Evolutionary conservation across 2,113 vertebrate genomes (phyloP).

Genomic region (Platycercus adscitus): DNA sequence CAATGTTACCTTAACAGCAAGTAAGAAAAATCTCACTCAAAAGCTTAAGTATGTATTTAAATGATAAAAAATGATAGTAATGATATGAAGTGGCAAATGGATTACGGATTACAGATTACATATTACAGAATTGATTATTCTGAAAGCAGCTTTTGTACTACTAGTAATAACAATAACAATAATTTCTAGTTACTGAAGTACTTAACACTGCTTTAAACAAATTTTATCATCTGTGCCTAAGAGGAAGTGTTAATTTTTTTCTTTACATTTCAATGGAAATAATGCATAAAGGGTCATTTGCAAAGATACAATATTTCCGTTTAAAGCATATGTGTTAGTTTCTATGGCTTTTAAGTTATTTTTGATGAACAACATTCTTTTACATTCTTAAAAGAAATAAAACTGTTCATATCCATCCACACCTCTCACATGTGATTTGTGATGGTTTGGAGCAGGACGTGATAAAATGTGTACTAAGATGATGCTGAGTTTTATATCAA

Average conservation of each 20-base stretch:
- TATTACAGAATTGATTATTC: background rate
- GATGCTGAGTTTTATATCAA: background rate
- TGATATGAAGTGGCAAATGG: background rate
- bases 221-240: background rate
- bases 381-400: background rate
- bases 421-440: fast-evolving
- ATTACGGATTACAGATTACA: background rate
- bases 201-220: background rate
- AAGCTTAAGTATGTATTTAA: background rate
- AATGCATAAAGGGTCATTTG: background rate
- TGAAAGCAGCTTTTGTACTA: background rate
- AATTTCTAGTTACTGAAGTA: background rate
- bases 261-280: background rate
- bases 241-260: background rate
- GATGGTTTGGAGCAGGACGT: background rate
- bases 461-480: background rate
- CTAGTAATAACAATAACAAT: background rate
- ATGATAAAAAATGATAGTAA: background rate
- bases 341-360: background rate
- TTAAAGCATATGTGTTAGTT: background rate
- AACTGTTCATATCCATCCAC: background rate
- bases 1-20: background rate
- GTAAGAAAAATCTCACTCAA: background rate
- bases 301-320: background rate
- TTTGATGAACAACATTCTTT: background rate